Conservation (phyloP, 2,113 vertebrate genomes). For the Ibidorhyncha struthersii region DNA sequence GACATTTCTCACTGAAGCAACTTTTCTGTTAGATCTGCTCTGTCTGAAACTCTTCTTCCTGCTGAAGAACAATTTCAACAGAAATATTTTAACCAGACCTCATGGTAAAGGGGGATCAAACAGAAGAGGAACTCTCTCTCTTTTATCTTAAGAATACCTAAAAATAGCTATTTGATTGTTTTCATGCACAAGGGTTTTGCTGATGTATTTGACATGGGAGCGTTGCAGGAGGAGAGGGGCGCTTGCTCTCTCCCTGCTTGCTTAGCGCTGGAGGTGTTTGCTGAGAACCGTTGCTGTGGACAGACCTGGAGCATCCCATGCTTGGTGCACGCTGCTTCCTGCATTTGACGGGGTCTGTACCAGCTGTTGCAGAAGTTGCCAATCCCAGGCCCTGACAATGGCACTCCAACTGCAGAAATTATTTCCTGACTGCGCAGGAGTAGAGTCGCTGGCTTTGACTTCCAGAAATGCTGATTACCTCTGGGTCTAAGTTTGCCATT, state of each 20-base stretch:
- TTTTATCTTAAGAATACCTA: neutral
- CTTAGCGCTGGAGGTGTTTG: neutral
- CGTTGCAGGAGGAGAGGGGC: accelerated
- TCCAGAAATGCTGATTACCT: neutral
- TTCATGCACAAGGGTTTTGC: neutral
- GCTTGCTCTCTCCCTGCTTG: neutral
- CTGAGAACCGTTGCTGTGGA: neutral
- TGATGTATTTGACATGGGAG: neutral
- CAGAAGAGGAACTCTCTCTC: neutral
- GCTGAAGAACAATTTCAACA: neutral
- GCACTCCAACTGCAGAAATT: neutral
- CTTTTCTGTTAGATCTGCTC: neutral
- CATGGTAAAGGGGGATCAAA: neutral
- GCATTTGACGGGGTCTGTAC: neutral
- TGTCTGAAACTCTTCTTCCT: neutral
- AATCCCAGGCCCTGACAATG: neutral
- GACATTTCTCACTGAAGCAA: neutral
- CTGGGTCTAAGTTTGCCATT: neutral
- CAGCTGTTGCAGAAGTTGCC: neutral
- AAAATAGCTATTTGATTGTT: neutral
- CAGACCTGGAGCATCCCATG: neutral
- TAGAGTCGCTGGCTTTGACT: neutral
- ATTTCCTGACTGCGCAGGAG: neutral
- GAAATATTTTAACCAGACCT: neutral
- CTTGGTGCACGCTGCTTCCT: neutral